Conservation (phyloP, 2,888 invertebrate genomes). For the Galerucella nymphaeae region DNA sequence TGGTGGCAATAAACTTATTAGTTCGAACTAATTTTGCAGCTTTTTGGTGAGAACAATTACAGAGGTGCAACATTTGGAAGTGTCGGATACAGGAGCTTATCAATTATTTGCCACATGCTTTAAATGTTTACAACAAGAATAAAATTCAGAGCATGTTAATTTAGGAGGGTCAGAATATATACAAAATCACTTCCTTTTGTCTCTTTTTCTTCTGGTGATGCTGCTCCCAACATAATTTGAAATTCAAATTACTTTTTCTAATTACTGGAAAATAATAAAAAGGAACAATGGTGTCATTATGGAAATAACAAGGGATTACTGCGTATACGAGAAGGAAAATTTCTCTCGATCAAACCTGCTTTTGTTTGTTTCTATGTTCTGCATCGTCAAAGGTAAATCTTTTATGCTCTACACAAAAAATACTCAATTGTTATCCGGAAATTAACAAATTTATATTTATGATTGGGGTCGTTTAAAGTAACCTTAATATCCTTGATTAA, state of each 20-base stretch:
- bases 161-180: conserved; percentile 23
- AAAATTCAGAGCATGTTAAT: conserved; percentile 27
- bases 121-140: conserved; percentile 13
- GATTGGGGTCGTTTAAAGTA: not conserved
- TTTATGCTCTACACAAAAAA: conserved; percentile 9
- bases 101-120: conserved; percentile 15
- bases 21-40: not conserved
- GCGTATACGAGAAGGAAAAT: conserved; percentile 20
- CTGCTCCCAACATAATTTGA: conserved; percentile 27
- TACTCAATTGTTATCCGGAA: conserved; percentile 14
- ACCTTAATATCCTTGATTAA: too few species aligned
- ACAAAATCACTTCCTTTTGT: conserved; percentile 30
- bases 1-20: not conserved
- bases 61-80: not conserved
- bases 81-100: not conserved
- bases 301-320: conserved; percentile 27
- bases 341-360: conserved; percentile 26
- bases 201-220: conserved; percentile 16
- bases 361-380: conserved; percentile 25
- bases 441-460: conserved; percentile 14
- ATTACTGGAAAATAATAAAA: conserved; percentile 34
- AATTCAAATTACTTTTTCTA: conserved; percentile 35
- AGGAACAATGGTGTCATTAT: conserved; percentile 34
- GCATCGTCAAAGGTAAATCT: conserved; percentile 19
- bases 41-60: not conserved